Conservation (phyloP, 1,140 invertebrate species). For the Cotesia vestalis region DNA sequence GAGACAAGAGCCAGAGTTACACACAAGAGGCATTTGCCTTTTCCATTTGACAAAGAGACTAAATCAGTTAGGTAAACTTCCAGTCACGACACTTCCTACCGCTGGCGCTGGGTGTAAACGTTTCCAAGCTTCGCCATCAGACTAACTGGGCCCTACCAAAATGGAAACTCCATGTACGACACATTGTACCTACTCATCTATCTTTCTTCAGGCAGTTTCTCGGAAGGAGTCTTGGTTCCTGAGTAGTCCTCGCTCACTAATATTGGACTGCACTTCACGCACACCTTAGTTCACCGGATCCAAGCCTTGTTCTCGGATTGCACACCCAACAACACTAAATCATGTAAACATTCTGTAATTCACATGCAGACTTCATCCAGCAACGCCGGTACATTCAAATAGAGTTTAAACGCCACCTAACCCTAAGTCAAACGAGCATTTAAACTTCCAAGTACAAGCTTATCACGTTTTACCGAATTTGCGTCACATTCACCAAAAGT, state of each 20-base stretch:
- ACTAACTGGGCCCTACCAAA: slow-evolving; percentile 22
- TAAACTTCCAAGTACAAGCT: neutral
- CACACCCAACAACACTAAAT: slow-evolving; percentile 46
- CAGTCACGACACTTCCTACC: slow-evolving; percentile 56
- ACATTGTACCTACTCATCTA: too few relatives aligned
- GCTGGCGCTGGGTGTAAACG: slow-evolving; percentile 42
- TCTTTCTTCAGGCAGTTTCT: too few relatives aligned
- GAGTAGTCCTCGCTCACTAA: too few relatives aligned
- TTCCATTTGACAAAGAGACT: slow-evolving; percentile 24
- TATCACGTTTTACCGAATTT: too few relatives aligned
- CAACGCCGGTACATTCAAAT: slow-evolving; percentile 18
- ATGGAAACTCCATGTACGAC: too few relatives aligned
- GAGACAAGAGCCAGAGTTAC: too few relatives aligned
- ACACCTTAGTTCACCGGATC: neutral
- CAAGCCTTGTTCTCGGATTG: neutral
- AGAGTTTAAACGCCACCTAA: neutral
- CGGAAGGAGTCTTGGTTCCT: too few relatives aligned
- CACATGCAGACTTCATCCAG: slow-evolving; percentile 21
- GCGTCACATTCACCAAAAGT: too few relatives aligned
- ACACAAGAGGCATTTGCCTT: too few relatives aligned
- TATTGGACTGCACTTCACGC: neutral
- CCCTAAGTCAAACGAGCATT: neutral
- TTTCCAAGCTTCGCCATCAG: slow-evolving; percentile 1
- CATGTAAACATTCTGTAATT: slow-evolving; percentile 56
- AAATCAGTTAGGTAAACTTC: slow-evolving; percentile 49